phyloP scores from a whole-genome alignment of 2,888 invertebrate genomes.

The Melinopterus prodromus region DNA sequence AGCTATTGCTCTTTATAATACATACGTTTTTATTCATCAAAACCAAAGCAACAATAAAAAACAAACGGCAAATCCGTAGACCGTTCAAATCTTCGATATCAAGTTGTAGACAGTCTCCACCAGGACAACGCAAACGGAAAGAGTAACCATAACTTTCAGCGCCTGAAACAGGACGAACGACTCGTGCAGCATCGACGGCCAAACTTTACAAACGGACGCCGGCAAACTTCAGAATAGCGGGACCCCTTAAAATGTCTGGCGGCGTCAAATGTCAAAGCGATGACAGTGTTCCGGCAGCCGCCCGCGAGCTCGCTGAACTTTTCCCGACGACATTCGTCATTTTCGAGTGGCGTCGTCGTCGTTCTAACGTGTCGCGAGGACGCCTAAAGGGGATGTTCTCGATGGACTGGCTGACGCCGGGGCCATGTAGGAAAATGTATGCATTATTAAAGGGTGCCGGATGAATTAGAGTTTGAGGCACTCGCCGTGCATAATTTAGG shows the following conservation, averaged over 20 bases:
- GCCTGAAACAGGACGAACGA: slow-evolving; percentile 13
- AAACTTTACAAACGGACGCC: slow-evolving; percentile 5
- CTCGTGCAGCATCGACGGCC: slow-evolving; percentile 9
- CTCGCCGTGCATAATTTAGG: slow-evolving; percentile 5
- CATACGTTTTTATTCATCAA: too few relatives aligned
- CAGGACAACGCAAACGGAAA: slow-evolving; percentile 11
- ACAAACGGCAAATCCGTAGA: not conserved
- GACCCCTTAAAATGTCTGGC: slow-evolving; percentile 8
- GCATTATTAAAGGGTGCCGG: slow-evolving; percentile 22
- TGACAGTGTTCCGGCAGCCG: slow-evolving; percentile 19
- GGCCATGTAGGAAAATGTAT: slow-evolving; percentile 4
- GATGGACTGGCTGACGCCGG: slow-evolving; percentile 4
- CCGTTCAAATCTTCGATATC: not conserved
- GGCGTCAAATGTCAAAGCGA: slow-evolving; percentile 17
- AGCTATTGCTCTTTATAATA: too few relatives aligned
- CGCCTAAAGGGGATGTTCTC: slow-evolving; percentile 13
- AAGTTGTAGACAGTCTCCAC: slow-evolving; percentile 14
- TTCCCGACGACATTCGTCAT: slow-evolving; percentile 19
- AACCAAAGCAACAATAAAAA: too few relatives aligned
- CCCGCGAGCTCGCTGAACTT: slow-evolving; percentile 8
- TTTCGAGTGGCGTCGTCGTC: slow-evolving; percentile 11
- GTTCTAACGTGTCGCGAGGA: not conserved
- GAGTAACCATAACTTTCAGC: not conserved
- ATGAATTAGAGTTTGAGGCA: slow-evolving; percentile 23
- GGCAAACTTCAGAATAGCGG: not conserved